A percentile compares a stretch with the other conserved stretches of the same genome.
phyloP scores from a whole-genome alignment of 2,888 invertebrate species.

The Merodon equestris region DNA sequence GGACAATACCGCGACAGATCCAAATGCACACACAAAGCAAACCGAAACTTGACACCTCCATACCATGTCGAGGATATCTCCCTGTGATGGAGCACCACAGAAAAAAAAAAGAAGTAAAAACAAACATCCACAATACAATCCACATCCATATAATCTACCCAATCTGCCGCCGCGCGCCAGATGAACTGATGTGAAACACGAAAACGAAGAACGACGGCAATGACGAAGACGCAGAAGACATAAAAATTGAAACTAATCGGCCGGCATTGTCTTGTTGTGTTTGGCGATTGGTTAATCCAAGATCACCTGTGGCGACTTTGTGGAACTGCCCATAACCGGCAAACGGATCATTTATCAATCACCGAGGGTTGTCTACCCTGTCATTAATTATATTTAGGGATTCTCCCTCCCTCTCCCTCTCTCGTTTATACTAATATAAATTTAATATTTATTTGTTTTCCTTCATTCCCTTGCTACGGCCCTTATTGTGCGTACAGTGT shows the following conservation, averaged over 20 bases:
- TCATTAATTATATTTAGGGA: constrained; percentile 62
- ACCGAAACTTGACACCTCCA: constrained; percentile 61
- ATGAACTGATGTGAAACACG: not conserved
- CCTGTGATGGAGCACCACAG: not conserved
- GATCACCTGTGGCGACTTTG: constrained; percentile 65
- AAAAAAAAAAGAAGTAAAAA: constrained; percentile 28
- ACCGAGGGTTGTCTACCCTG: constrained; percentile 40
- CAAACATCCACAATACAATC: too few relatives aligned
- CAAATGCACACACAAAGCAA: too few relatives aligned
- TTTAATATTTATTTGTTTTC: constrained; percentile 67
- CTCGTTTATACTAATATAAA: constrained; percentile 47
- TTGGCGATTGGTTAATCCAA: constrained; percentile 33
- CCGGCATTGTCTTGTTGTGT: constrained; percentile 32
- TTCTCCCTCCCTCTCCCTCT: constrained; percentile 2
- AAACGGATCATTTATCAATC: constrained; percentile 64
- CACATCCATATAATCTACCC: too few relatives aligned
- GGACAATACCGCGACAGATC: constrained; percentile 32
- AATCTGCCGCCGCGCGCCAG: too few relatives aligned
- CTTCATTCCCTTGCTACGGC: constrained; percentile 35
- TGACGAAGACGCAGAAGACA: too few relatives aligned
- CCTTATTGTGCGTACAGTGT: constrained; percentile 60
- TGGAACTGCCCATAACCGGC: constrained; percentile 57
- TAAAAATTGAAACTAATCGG: constrained; percentile 62
- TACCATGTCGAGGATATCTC: not conserved
- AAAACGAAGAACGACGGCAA: not conserved